A percentile compares a stretch with the other conserved stretches of the same genome.
Evolutionary conservation across 92 coral and sea anemone genomes (phyloP).

Genomic region (Umimayanthus kanabou): DNA sequence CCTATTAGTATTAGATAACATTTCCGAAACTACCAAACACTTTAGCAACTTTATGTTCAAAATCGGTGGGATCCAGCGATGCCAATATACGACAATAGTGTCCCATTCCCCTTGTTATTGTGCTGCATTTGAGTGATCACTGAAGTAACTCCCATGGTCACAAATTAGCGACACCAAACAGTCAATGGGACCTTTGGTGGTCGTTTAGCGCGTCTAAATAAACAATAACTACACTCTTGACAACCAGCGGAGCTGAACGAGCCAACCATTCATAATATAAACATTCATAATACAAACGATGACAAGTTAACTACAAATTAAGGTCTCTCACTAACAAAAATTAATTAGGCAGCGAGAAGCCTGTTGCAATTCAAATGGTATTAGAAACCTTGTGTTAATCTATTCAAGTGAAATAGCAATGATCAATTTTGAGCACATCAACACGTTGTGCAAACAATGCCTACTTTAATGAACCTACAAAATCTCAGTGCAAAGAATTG

Average conservation of each 20-base stretch:
- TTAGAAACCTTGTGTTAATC: background rate
- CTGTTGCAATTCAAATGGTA: background rate
- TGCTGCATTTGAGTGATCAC: no score
- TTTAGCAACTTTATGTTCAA: no score
- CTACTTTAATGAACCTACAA: constrained; percentile 2
- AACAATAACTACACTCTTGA: background rate
- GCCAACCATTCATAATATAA: background rate
- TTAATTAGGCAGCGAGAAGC: background rate
- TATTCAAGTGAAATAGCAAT: background rate
- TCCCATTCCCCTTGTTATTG: no score
- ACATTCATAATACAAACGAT: background rate
- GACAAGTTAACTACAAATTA: background rate
- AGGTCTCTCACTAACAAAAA: background rate
- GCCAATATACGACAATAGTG: no score
- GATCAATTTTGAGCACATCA: background rate
- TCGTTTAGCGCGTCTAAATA: background rate
- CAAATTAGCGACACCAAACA: no score
- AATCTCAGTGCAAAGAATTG: background rate
- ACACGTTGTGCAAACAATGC: constrained; percentile 12
- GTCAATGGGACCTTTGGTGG: background rate
- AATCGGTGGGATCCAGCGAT: background rate
- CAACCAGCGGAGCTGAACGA: background rate
- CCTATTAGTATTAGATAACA: background rate
- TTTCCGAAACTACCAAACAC: background rate
- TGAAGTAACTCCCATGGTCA: no score